Evolutionary conservation across 2,888 invertebrate genomes (phyloP).

Genomic region (Metopia argyrocephala): DNA sequence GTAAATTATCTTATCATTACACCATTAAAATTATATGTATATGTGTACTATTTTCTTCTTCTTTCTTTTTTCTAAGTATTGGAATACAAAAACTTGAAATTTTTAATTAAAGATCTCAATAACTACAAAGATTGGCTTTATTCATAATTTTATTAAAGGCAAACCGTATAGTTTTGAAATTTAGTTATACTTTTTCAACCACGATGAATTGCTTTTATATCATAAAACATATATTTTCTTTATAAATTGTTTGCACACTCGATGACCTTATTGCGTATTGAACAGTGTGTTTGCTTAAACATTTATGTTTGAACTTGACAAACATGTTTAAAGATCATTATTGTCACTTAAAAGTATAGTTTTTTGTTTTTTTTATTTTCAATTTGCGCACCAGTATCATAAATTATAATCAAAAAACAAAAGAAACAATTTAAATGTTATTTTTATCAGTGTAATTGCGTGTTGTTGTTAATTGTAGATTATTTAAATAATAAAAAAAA

Average conservation of each 20-base stretch:
- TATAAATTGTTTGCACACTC: background rate
- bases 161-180: no score
- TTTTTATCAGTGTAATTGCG: constrained; percentile 14
- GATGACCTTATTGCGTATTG: constrained; percentile 3
- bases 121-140: no score
- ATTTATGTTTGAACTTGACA: constrained; percentile 1
- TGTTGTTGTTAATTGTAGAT: constrained; percentile 8
- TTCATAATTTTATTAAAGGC: no score
- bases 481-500: background rate
- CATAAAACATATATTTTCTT: background rate
- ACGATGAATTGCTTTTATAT: background rate
- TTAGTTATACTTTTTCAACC: no score
- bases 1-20: constrained; percentile 30
- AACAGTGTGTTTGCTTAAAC: background rate
- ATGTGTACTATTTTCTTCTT: constrained; percentile 1
- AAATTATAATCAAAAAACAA: background rate
- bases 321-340: constrained; percentile 16
- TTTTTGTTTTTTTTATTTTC: background rate
- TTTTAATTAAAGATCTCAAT: no score
- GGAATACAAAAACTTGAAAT: no score
- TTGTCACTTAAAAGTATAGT: background rate
- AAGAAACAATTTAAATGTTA: background rate
- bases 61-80: no score
- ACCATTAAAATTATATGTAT: background rate
- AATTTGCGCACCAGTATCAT: background rate